phyloP scores from a whole-genome alignment of 2,797 vertebrate species.

The Oryzias sinensis region DNA sequence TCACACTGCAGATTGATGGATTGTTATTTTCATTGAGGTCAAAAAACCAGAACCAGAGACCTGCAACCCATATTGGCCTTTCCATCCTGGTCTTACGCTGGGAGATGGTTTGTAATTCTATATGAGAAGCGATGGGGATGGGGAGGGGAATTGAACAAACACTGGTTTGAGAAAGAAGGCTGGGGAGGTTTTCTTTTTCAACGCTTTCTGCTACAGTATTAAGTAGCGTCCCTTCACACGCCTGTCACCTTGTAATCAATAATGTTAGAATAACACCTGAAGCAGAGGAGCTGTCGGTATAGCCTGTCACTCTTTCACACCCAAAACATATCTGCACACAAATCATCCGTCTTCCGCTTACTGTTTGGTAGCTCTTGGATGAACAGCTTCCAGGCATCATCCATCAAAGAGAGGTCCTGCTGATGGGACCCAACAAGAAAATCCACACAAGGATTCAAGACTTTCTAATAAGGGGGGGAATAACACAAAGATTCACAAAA shows the following conservation, averaged over 20 bases:
- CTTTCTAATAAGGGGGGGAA: conserved; percentile 26
- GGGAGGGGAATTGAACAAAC: conserved; percentile 61
- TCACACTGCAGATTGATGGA: conserved; percentile 54
- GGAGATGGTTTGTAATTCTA: conserved; percentile 64
- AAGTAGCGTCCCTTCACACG: conserved; percentile 61
- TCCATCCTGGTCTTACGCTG: conserved; percentile 43
- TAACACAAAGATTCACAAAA: conserved; percentile 58
- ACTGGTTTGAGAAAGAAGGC: conserved; percentile 47
- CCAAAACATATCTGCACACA: conserved; percentile 24
- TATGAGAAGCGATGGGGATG: conserved; percentile 53
- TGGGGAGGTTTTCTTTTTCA: conserved; percentile 55
- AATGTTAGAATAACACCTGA: conserved; percentile 61
- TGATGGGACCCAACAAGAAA: conserved; percentile 48
- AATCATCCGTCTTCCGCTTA: conserved; percentile 43
- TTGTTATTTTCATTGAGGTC: conserved; percentile 59
- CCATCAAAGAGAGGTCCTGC: conserved; percentile 61
- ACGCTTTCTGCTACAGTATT: conserved; percentile 54
- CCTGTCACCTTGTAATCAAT: conserved; percentile 65
- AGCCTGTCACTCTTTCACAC: conserved; percentile 36
- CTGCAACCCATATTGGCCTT: conserved; percentile 55
- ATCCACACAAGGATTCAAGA: conserved; percentile 49
- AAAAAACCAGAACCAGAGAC: conserved; percentile 44
- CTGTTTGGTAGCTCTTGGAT: conserved; percentile 44
- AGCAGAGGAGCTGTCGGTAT: conserved; percentile 47
- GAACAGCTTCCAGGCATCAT: conserved; percentile 65